These are phyloP conservation scores for Chelon labrosus DNA, from an alignment of 2,797 vertebrate species.

Conservation along the genomic window DNA sequence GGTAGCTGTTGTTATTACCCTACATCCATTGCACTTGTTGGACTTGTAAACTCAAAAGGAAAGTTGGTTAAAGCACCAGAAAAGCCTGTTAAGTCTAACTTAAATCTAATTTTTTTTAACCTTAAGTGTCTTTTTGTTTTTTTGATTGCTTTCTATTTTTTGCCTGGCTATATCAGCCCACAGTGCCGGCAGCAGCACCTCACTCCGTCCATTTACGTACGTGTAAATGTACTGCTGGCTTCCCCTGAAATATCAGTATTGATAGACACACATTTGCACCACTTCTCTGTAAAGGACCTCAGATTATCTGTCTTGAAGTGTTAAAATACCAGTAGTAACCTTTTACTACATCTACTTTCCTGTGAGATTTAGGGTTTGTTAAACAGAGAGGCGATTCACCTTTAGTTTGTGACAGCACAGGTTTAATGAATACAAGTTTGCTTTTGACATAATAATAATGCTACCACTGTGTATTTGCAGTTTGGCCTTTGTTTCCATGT, in stretches of 20 bases:
- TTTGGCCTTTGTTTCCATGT: neutral
- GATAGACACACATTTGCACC: conserved; percentile 4
- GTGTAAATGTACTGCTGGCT: neutral
- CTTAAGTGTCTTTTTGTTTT: too few species aligned
- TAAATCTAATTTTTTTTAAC: neutral
- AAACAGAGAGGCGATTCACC: neutral
- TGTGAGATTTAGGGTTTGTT: neutral
- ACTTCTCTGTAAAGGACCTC: neutral
- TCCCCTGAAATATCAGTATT: conserved; percentile 57
- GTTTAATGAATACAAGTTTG: conserved; percentile 16
- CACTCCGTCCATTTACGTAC: neutral
- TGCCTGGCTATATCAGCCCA: neutral
- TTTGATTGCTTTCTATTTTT: neutral
- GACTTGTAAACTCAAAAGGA: too few species aligned
- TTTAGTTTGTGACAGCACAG: neutral
- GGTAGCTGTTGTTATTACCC: neutral
- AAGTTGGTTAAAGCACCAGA: neutral
- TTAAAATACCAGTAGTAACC: neutral
- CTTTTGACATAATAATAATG: too few species aligned
- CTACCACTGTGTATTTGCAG: too few species aligned
- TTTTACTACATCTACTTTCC: neutral
- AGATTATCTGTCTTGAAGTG: neutral
- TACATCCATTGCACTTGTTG: neutral
- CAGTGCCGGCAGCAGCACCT: neutral
- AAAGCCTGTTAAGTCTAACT: neutral